Evolutionary conservation across 2,888 invertebrate species (phyloP), one percentile per base, ranked within the genome.

Genomic region (Drosophila helvetica): DNA sequence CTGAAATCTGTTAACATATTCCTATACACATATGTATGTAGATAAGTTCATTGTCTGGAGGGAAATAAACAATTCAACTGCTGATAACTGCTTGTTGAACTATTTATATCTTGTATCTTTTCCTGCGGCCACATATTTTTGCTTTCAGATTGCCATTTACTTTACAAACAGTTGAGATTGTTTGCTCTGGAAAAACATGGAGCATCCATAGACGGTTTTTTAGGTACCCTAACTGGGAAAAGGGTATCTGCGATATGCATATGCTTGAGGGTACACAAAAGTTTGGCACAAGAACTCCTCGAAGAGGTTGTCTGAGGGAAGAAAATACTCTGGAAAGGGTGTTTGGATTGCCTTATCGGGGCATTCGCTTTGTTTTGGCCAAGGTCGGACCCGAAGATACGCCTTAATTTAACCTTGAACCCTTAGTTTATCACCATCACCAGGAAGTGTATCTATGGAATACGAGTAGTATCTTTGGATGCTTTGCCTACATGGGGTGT

Each of bases 401-500:
- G 30, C 15, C 46, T 50, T 60, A 50, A 51, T 10, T 51, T 42
- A 42, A 43, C 12, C 43, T 55, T 30, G 18, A 27, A 56, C 15
- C 38, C 7, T n/a, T 6, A 1, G 22, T 6, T 2, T 38, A 38
- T 38, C n/a, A 46, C 62, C 64, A 68, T 42, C 25, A 50, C 48
- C 33, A 19, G 17, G 17, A 1, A 12, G 8, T 10, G 12, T 51
- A 42, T 56, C 42, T 22, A 15, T 43, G 25, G 22, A 54, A 43
- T 38, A 38, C 38, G 38, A 38, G 38, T n/a, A n/a, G 38, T 7
- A 15, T 33, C 15, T 12, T 1, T 38, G 15, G n/a, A 15, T 15
- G 22, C 30, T 48, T 48, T 68, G 47, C 66, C 47, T 80, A 84
- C 81, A 75, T 84, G 71, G 38, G 70, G 74, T 68, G 59, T 78